Conservation (phyloP, 2,113 vertebrate species). For the Pleuronectes platessa region DNA sequence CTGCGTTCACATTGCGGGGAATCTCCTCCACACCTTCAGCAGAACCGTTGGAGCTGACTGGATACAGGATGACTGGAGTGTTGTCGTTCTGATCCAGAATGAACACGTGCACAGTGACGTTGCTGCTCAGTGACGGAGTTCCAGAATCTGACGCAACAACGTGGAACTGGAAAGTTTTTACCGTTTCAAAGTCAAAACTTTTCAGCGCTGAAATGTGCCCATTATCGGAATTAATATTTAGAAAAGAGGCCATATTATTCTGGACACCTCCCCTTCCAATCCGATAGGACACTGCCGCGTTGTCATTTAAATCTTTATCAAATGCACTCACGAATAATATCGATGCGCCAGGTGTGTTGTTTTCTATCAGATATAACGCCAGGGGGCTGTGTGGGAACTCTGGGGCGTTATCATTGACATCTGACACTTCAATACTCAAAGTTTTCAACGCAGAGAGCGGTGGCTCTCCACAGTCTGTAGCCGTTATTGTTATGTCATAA, state of each 20-base stretch:
- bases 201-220: conserved; percentile 61
- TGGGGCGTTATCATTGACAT: conserved; percentile 76
- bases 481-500: conserved; percentile 79
- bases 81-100: conserved; percentile 62
- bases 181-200: conserved; percentile 72
- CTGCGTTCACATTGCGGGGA: conserved; percentile 30
- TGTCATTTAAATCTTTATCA: conserved; percentile 69
- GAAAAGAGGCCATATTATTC: conserved; percentile 52
- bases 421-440: conserved; percentile 65
- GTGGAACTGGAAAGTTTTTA: conserved; percentile 64
- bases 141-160: conserved; percentile 58
- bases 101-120: conserved; percentile 36
- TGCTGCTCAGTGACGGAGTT: conserved; percentile 57
- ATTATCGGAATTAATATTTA: conserved; percentile 65
- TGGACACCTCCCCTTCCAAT: conserved; percentile 18
- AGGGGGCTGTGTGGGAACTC: conserved; percentile 55
- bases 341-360: conserved; percentile 54
- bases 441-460: conserved; percentile 62
- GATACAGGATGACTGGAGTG: conserved; percentile 45
- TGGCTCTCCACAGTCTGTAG: conserved; percentile 68
- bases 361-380: conserved; percentile 67
- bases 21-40: conserved; percentile 32
- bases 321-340: conserved; percentile 68
- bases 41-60: conserved; percentile 34
- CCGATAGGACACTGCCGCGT: conserved; percentile 61